Evolutionary conservation across 2,797 vertebrate genomes (phyloP).

Genomic region (Netta rufina): DNA sequence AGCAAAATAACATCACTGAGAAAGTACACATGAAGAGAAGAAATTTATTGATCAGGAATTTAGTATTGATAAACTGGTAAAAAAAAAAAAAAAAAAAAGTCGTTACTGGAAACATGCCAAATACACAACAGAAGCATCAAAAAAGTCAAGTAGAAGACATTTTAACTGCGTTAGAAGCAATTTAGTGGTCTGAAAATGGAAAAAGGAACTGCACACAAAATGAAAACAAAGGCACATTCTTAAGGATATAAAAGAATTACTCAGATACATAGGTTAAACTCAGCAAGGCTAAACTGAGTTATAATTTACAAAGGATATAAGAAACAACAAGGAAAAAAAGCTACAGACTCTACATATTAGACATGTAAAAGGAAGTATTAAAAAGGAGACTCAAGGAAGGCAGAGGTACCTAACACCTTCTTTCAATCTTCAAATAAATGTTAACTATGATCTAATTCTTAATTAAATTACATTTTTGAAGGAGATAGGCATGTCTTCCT

Average conservation of each 20-base stretch:
- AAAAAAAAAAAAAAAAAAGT: neutral
- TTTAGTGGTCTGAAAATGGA: neutral
- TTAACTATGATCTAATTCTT: neutral
- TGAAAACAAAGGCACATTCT: neutral
- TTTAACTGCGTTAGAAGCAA: neutral
- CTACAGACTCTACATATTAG: neutral
- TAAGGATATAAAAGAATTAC: neutral
- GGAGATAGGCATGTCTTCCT: neutral
- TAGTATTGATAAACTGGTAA: neutral
- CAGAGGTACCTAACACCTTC: neutral
- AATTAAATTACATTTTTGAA: conserved; percentile 24
- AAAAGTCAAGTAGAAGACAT: neutral
- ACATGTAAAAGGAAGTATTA: neutral
- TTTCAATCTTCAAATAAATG: neutral
- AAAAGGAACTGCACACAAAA: neutral
- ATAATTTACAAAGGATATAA: neutral
- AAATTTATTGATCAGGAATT: neutral
- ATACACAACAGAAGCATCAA: neutral
- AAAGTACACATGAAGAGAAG: neutral
- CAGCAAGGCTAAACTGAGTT: neutral
- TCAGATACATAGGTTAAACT: neutral
- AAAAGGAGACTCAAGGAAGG: neutral
- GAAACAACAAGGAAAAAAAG: neutral
- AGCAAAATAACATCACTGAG: neutral
- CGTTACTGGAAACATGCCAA: neutral